Base-by-base conservation (phyloP, 2,888 invertebrate species). In the Pristionchus fissidentatus region DNA sequence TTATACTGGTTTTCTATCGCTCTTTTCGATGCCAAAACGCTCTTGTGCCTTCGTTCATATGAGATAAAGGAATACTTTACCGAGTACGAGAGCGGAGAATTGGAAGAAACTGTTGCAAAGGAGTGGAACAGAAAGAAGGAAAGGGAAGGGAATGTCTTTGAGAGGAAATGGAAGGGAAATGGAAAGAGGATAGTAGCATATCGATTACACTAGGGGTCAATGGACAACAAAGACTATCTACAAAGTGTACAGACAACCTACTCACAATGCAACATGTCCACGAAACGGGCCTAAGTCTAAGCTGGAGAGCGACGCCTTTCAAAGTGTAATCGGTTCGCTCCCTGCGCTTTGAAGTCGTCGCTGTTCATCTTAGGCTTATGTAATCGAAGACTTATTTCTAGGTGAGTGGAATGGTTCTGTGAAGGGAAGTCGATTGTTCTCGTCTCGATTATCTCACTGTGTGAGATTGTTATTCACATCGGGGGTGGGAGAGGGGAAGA, bases 191-290 rank as follows among this genome's bases (percentile, higher is more conserved):
- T n/a, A n/a, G n/a, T 4, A 32, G n/a, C n/a, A 32, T 43, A 41
- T 41, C 41, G 41, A 41, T 29, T 29, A n/a, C 62, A 38, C 3
- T 19, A 29, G 7, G 7, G 38, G 32, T 32, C 1, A 15, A 1
- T 62, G 15, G 22, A 32, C 22, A 38, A 32, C 62, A 38, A 70
- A 70, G 26, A 35, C 70, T 70, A 70, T 70, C 70, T 70, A 70
- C 70, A 70, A 70, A 70, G 70, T 70, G 43, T 70, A 70, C 70
- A 70, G 70, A 70, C 70, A 70, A 70, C 70, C 70, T 70, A n/a
- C n/a, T n/a, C n/a, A n/a, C n/a, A n/a, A n/a, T n/a, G n/a, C n/a
- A n/a, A n/a, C n/a, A n/a, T n/a, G n/a, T n/a, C n/a, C n/a, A n/a
- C n/a, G n/a, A n/a, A n/a, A n/a, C n/a, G n/a, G n/a, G n/a, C n/a